phyloP scores from a whole-genome alignment of 2,113 vertebrate genomes.

The Carlito syrichta region DNA sequence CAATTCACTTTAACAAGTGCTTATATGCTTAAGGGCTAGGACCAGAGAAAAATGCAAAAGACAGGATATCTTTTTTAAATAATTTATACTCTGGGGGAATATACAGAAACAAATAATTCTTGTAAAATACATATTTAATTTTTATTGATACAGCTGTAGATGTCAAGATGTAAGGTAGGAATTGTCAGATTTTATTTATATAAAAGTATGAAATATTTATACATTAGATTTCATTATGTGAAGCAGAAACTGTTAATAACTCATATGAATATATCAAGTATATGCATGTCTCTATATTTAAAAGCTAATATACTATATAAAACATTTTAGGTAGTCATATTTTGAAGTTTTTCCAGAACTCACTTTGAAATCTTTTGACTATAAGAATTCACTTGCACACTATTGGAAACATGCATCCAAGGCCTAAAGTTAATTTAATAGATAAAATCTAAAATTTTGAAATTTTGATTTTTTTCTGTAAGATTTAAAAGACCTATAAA shows the following conservation, averaged over 20 bases:
- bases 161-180: not conserved
- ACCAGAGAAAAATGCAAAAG: not conserved
- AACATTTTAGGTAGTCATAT: not conserved
- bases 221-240: not conserved
- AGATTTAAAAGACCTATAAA: not conserved
- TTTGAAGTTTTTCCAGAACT: not conserved
- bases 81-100: not conserved
- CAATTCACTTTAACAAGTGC: not conserved
- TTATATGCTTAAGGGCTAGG: not conserved
- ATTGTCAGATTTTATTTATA: not conserved
- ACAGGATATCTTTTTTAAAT: not conserved
- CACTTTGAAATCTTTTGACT: not conserved
- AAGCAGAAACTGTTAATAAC: not conserved
- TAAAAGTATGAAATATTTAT: not conserved
- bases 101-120: not conserved
- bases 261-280: not conserved
- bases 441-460: not conserved
- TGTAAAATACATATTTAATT: conserved; percentile 3
- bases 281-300: not conserved
- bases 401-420: not conserved
- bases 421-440: not conserved
- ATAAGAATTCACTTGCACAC: not conserved
- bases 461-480: not conserved
- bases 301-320: not conserved
- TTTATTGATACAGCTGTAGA: not conserved